Conservation (phyloP, 2,797 vertebrate genomes). For the Danio jaintianensis region DNA sequence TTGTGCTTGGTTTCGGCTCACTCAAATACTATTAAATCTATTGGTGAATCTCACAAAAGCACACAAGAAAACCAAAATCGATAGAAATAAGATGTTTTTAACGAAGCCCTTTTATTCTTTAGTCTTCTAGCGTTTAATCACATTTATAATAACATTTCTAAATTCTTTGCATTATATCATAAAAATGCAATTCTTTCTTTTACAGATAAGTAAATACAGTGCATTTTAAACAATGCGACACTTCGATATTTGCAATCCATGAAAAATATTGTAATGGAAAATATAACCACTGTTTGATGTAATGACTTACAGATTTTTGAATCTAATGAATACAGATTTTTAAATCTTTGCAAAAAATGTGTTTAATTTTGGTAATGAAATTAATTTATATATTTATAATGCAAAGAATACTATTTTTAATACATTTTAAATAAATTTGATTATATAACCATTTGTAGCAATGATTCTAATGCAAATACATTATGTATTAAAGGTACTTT, state of each 20-base stretch:
- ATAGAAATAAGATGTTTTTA: background rate
- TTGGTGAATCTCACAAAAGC: constrained; percentile 9
- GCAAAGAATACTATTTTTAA: too few relatives aligned
- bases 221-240: too few relatives aligned
- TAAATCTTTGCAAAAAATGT: background rate
- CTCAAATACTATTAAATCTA: background rate
- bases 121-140: background rate
- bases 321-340: too few relatives aligned
- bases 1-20: background rate
- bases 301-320: too few relatives aligned
- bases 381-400: too few relatives aligned
- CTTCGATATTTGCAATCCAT: too few relatives aligned
- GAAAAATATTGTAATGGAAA: too few relatives aligned
- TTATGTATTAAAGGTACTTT: background rate
- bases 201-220: too few relatives aligned
- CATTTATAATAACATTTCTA: background rate
- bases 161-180: background rate
- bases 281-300: too few relatives aligned
- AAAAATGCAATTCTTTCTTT: background rate
- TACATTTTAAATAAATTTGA: too few relatives aligned
- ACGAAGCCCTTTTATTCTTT: background rate
- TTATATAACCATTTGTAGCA: background rate
- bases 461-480: background rate
- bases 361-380: too few relatives aligned
- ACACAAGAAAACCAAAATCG: background rate